phyloP scores from a whole-genome alignment of 2,113 vertebrate genomes.

The Axis porcinus region DNA sequence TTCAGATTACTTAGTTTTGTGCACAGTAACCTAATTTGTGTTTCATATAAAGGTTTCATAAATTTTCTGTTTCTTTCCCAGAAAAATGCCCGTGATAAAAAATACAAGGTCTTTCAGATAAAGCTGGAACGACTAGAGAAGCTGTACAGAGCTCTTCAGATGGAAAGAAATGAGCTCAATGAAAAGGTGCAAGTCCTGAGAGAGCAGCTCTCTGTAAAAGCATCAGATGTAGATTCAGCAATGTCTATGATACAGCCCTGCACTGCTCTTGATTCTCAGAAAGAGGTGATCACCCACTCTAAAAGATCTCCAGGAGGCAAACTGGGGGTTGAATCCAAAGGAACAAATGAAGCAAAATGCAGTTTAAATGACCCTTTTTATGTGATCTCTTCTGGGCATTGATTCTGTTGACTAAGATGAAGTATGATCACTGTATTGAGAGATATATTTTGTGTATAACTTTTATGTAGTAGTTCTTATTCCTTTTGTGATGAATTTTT shows the following conservation, averaged over 20 bases:
- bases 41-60: not conserved
- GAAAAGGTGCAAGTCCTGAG: conserved; percentile 91
- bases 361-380: conserved; percentile 66
- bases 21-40: not conserved
- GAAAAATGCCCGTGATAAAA: conserved; percentile 94
- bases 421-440: conserved; percentile 77
- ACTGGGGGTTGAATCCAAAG: conserved; percentile 11
- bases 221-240: conserved; percentile 69
- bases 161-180: conserved; percentile 95
- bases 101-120: conserved; percentile 92
- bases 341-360: not conserved
- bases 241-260: conserved; percentile 68
- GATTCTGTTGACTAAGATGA: conserved; percentile 79
- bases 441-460: conserved; percentile 86
- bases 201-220: conserved; percentile 81
- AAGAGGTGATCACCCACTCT: conserved; percentile 68
- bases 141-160: conserved; percentile 94
- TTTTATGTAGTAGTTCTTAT: conserved; percentile 84
- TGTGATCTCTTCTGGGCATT: conserved; percentile 68
- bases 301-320: conserved; percentile 71
- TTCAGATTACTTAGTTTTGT: not conserved
- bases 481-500: conserved; percentile 82
- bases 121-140: conserved; percentile 97
- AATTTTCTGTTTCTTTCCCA: conserved; percentile 17
- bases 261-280: conserved; percentile 65